Percentiles rank a stretch among this genome's conserved stretches.
phyloP scores from a whole-genome alignment of 2,113 vertebrate genomes.

The Spea bombifrons region DNA sequence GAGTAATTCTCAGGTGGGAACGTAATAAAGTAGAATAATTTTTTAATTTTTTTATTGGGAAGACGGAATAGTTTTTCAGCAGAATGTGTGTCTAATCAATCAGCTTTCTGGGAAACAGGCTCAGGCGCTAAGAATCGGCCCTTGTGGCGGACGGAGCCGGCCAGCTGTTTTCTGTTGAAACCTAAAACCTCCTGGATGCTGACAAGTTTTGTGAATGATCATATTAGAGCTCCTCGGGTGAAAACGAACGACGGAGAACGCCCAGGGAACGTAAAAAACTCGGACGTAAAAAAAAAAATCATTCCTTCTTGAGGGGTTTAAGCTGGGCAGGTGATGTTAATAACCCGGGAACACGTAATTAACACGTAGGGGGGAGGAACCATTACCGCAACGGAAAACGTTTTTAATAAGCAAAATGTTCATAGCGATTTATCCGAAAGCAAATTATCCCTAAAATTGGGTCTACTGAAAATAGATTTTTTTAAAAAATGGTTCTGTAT shows the following conservation, averaged over 20 bases:
- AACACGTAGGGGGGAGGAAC: too few species aligned
- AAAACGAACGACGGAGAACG: slow-evolving; percentile 24
- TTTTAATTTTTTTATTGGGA: slow-evolving; percentile 36
- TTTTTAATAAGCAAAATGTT: too few species aligned
- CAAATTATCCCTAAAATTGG: too few species aligned
- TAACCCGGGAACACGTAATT: background rate
- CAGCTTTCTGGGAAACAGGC: slow-evolving; percentile 43
- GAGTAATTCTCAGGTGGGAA: slow-evolving; percentile 39
- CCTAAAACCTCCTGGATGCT: slow-evolving; percentile 38
- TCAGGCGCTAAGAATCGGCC: slow-evolving; percentile 42
- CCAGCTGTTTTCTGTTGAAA: slow-evolving; percentile 47
- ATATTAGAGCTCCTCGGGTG: slow-evolving; percentile 29
- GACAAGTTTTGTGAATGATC: slow-evolving; percentile 38
- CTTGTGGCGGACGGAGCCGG: slow-evolving; percentile 36
- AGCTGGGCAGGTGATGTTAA: background rate
- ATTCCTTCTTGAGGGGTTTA: background rate
- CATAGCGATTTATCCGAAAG: too few species aligned
- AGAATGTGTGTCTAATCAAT: slow-evolving; percentile 48
- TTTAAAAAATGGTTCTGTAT: too few species aligned
- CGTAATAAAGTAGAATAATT: slow-evolving; percentile 43
- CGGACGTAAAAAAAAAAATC: background rate
- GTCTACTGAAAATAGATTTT: too few species aligned
- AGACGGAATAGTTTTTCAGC: slow-evolving; percentile 41
- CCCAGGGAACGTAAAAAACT: background rate
- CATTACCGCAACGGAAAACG: too few species aligned